Evolutionary conservation across 1,140 invertebrate species (phyloP).

Genomic region (Solenopsis fugax): DNA sequence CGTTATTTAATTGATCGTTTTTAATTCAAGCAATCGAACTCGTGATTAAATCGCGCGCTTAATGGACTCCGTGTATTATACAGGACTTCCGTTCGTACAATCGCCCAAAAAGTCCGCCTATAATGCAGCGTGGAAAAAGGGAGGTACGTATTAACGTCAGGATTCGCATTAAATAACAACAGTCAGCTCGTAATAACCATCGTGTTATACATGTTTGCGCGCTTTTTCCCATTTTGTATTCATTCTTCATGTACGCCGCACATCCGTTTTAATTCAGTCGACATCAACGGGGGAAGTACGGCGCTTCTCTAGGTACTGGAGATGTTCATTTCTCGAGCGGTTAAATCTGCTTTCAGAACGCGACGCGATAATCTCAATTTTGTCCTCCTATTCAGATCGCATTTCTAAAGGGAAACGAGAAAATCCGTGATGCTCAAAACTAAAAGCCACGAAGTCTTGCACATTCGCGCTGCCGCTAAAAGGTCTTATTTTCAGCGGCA

Average conservation of each 20-base stretch:
- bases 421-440: slow-evolving; percentile 54
- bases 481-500: slow-evolving; percentile 43
- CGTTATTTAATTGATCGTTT: neutral
- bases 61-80: slow-evolving; percentile 20
- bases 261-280: slow-evolving; percentile 59
- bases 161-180: slow-evolving; percentile 45
- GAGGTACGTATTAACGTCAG: neutral
- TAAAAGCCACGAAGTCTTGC: slow-evolving; percentile 50
- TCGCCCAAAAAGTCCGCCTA: neutral
- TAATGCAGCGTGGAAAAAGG: neutral
- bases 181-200: slow-evolving; percentile 42
- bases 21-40: slow-evolving; percentile 17
- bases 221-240: slow-evolving; percentile 29
- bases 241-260: slow-evolving; percentile 37
- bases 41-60: slow-evolving; percentile 41
- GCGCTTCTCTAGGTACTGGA: slow-evolving; percentile 8
- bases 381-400: slow-evolving; percentile 57
- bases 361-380: slow-evolving; percentile 67
- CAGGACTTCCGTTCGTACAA: neutral
- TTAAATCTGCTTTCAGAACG: slow-evolving; percentile 59
- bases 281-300: slow-evolving; percentile 24
- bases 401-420: slow-evolving; percentile 63
- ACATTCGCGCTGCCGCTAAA: slow-evolving; percentile 9
- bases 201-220: slow-evolving; percentile 31
- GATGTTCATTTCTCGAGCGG: slow-evolving; percentile 64